Base-by-base conservation (phyloP, 2,113 vertebrate species). In the Pitta sordida region DNA sequence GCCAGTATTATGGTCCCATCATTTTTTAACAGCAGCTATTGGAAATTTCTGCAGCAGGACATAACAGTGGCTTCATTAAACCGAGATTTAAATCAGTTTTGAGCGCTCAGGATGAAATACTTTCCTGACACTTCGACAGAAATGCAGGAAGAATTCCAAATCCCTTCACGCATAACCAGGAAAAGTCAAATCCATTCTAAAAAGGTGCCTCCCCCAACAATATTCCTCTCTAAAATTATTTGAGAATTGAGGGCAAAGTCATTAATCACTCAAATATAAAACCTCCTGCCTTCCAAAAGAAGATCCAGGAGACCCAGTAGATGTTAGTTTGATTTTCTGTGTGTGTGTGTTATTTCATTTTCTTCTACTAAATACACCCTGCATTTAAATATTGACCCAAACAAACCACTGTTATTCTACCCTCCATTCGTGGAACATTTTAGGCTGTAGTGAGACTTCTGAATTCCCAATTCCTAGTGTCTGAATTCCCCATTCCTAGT, bases 141-240 rank as follows among this genome's bases (percentile, higher is more conserved):
- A 86, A 56, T 9, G 22, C 52, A 52, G n/a, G 26, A 32, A 81
- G 58, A 65, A 77, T 73, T 76, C 29, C 15, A 51, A 81, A 65
- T 41, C 59, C 60, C 46, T n/a, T 3, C 19, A 7, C 6, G 29
- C 6, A 26, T 0, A 36, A 43, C 22, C 22, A 30, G 46, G n/a
- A 43, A 37, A 32, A 34, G 29, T 4, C 4, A 4, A 76, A 86
- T 51, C 8, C 0, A 9, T 30, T 56, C 80, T 26, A 20, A 48
- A 48, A 81, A 80, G 16, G 7, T 9, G 36, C 8, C 3, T 10
- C 5, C 16, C 16, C 9, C 69, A 29, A 19, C 27, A 60, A 91
- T 7, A 64, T 44, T 89, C 29, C 52, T 56, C n/a, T 21, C 36
- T 17, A 46, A 52, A 90, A 73, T 62, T 0, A 80, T 55, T 79